Evolutionary conservation across 2,113 vertebrate genomes (phyloP), one percentile per base, ranked within the genome.

Genomic region (Ascaphus truei): DNA sequence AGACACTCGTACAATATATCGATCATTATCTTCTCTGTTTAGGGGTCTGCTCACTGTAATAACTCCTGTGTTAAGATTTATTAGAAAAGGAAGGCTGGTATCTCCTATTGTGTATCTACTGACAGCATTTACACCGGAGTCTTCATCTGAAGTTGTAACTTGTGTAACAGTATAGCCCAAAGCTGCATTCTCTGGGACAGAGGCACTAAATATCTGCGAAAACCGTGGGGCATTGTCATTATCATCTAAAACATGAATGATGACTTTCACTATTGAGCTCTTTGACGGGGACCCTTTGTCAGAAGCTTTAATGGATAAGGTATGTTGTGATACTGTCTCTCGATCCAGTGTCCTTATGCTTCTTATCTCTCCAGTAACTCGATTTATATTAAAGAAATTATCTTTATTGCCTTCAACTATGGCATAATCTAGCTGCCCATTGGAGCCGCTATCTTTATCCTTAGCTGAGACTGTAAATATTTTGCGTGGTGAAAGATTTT

Each of bases 211-310:
- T 76, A 99, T 98, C 71, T 98, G 94, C 2, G 96, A 98, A 80
- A 99, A 99, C 73, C 93, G 87, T 0, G 97, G 97, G 3, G 96
- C 96, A 0, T 98, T 98, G 71, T 99, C 97, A 15, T 98, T 98
- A 60, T 98, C 95, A 80, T 98, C 97, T 73, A 98, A 81, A 12
- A 98, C 88, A 2, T 77, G 85, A 58, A 99, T 87, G 1, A 96
- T 22, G 11, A 98, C 93, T 73, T 84, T 92, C 1, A 94, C 94
- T 0, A 79, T 84, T 0, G 90, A 85, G 79, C 84, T 95, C 77
- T 91, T 95, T 9, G 91, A 77, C 0, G 92, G 90, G 3, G 72
- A 78, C 3, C 96, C 96, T 29, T 89, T 90, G 76, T 99, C 97
- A 0, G 91, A 92, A 25, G 95, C 93, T 84, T 87, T 95, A 23